Evolutionary conservation across 2,113 vertebrate genomes (phyloP).

Genomic region (Charadrius vociferus): DNA sequence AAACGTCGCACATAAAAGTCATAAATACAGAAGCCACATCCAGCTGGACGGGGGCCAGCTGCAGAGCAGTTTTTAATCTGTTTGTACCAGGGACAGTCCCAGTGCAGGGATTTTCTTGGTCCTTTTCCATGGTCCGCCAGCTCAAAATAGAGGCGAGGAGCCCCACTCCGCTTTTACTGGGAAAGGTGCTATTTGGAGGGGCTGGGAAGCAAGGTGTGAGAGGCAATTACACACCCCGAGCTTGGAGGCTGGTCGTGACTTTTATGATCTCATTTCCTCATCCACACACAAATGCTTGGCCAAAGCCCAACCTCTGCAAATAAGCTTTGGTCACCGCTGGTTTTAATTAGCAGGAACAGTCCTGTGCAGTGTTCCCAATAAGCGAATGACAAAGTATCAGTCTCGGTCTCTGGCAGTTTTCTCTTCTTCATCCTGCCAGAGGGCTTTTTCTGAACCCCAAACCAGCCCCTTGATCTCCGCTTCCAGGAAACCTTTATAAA

Average conservation of each 20-base stretch:
- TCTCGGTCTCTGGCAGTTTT: conserved; percentile 54
- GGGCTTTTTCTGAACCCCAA: conserved; percentile 53
- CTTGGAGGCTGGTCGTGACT: not conserved
- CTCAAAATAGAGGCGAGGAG: not conserved
- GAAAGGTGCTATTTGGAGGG: not conserved
- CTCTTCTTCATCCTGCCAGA: conserved; percentile 57
- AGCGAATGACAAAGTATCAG: conserved; percentile 64
- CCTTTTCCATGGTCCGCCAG: not conserved
- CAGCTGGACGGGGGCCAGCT: not conserved
- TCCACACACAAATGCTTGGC: conserved; percentile 31
- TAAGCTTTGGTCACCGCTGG: conserved; percentile 60
- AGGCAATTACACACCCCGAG: not conserved
- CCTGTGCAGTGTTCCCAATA: conserved; percentile 56
- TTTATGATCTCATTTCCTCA: conserved; percentile 66
- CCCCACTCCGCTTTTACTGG: not conserved
- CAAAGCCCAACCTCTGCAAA: conserved; percentile 42
- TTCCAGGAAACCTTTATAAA: conserved; percentile 71
- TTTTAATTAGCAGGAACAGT: conserved; percentile 70
- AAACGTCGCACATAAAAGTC: not conserved
- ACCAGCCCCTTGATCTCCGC: conserved; percentile 53
- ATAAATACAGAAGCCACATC: not conserved
- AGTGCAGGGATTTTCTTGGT: not conserved
- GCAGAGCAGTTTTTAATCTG: not conserved
- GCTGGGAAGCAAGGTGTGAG: conserved; percentile 32
- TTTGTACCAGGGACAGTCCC: not conserved